A percentile compares a stretch with the other conserved stretches of the same genome.
phyloP scores from a whole-genome alignment of 2,797 vertebrate species.

The Hypotaenidia okinawae region DNA sequence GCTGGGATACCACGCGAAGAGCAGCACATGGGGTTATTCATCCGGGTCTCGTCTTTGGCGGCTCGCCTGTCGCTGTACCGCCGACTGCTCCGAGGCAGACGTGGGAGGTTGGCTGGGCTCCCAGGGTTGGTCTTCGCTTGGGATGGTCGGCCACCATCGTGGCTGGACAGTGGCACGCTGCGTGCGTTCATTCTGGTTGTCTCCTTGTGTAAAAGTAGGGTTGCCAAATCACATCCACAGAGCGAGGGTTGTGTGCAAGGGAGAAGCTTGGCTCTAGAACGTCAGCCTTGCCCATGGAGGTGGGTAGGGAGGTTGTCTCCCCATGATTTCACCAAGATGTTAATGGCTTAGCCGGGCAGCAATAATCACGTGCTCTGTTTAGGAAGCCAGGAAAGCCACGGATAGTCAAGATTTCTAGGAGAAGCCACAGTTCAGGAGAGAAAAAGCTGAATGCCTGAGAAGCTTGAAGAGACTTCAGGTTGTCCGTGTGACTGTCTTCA shows the following conservation, averaged over 20 bases:
- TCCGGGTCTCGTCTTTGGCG: neutral
- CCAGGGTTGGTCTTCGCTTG: neutral
- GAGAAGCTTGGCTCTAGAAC: neutral
- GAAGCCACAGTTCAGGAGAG: neutral
- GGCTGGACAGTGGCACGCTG: neutral
- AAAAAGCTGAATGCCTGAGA: neutral
- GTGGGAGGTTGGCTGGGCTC: neutral
- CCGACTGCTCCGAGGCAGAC: neutral
- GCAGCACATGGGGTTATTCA: neutral
- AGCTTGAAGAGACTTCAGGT: neutral
- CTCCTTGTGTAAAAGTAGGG: neutral
- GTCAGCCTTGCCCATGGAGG: neutral
- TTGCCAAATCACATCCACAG: neutral
- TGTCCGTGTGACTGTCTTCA: neutral
- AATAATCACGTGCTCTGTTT: neutral
- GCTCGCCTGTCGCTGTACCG: neutral
- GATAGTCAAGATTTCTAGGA: neutral
- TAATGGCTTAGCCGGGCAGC: neutral
- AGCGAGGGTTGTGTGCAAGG: neutral
- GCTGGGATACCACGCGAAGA: neutral
- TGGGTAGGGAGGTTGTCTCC: neutral
- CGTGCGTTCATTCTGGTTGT: neutral
- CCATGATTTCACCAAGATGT: accelerated
- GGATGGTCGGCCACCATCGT: neutral
- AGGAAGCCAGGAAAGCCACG: neutral